Evolutionary conservation across 2,113 vertebrate genomes (phyloP), one percentile per base, ranked within the genome.

Genomic region (Toxotes jaculatrix): DNA sequence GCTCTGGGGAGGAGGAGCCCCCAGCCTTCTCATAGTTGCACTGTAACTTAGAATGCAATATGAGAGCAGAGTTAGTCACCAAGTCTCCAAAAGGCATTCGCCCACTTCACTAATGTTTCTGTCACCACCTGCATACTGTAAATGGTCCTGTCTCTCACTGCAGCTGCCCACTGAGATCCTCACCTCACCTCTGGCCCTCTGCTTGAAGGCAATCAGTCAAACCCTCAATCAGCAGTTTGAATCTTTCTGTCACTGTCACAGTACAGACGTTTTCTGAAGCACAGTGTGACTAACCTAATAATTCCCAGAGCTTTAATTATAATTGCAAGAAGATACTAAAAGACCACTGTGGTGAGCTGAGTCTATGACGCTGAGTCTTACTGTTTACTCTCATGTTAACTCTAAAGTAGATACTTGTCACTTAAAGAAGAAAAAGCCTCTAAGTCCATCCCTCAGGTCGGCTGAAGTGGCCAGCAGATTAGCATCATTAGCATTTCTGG

Each of bases 61-160:
- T 65, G 81, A 91, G 73, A 87, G 63, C 34, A 49, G 70, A 84
- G 83, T 93, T 88, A 89, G 74, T 91, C 87, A 87, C 76, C 76
- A 34, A 11, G 61, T 84, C 81, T 38, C 82, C 79, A 59, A 55
- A 68, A 71, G 82, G 55, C 80, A 53, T 65, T 59, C 68, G 12
- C 13, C 74, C 77, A 62, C 81, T 79, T 38, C 38, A 61, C 62
- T 71, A 36, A 72, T 45, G 77, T 78, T 74, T 85, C 77, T 68
- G 79, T 88, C 70, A 62, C 43, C 80, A 82, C 67, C 86, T 87
- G 55, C 9, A 3, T 36, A 36, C 71, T 71, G 75, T 66, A 65
- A 73, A 80, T 1, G 6, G 5, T 63, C 36, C 69, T 47, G 71
- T 74, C 74, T 71, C 69, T 66, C 82, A 11, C n/a, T 34, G 3